A percentile compares a stretch with the other conserved stretches of the same genome.
phyloP scores from a whole-genome alignment of 2,888 invertebrate species.

The Amphimallon solstitiale region DNA sequence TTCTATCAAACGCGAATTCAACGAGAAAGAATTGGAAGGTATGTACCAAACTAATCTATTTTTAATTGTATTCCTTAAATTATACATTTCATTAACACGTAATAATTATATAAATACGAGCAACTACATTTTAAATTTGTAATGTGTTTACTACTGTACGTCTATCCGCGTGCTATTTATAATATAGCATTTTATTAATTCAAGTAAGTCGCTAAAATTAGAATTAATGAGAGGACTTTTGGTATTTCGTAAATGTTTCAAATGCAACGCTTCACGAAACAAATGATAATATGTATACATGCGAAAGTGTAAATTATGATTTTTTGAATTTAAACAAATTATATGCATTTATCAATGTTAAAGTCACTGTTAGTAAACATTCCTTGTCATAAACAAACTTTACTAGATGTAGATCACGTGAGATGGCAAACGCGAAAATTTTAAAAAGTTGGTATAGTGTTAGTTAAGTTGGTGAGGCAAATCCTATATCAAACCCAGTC shows the following conservation, averaged over 20 bases:
- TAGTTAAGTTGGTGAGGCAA: too few species aligned
- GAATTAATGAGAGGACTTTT: conserved; percentile 28
- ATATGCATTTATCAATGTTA: too few species aligned
- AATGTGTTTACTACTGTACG: conserved; percentile 6
- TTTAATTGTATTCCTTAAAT: not conserved
- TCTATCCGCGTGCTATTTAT: conserved; percentile 27
- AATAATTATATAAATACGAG: not conserved
- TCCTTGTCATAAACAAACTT: too few species aligned
- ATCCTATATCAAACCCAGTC: too few species aligned
- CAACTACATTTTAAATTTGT: not conserved
- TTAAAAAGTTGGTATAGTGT: too few species aligned
- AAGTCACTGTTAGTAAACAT: too few species aligned
- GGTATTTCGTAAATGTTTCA: not conserved
- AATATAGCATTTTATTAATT: conserved; percentile 34
- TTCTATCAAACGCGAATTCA: conserved; percentile 62
- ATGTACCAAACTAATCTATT: conserved; percentile 49
- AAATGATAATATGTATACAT: not conserved
- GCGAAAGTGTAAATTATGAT: not conserved
- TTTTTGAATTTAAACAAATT: not conserved
- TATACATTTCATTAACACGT: not conserved
- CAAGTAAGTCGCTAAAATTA: conserved; percentile 35
- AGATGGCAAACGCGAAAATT: too few species aligned
- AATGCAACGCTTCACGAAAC: not conserved
- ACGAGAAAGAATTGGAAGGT: conserved; percentile 62
- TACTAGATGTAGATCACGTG: too few species aligned